Base-by-base conservation (phyloP, 2,113 vertebrate genomes). In the Istiophorus platypterus region DNA sequence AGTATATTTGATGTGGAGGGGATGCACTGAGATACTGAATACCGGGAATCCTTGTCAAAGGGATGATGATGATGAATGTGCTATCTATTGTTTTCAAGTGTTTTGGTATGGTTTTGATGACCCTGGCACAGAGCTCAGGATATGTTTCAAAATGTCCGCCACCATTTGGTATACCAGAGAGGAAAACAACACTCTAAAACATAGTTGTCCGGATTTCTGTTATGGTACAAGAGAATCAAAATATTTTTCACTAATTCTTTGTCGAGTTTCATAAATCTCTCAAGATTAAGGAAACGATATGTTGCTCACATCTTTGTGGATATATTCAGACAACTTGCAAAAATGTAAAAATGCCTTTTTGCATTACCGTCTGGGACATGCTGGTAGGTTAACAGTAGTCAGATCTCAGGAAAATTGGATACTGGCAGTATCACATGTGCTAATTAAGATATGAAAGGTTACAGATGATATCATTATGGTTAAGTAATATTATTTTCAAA, bases 61-160 rank as follows among this genome's bases (percentile, higher is more conserved):
- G 22, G n/a, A n/a, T n/a, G 2, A n/a, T 62, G 7, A 20, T 31
- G 20, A 22, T 41, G 14, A 15, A 20, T 6, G 0, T 41, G 26
- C 10, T 51, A 14, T 61, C n/a, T 51, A 22, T n/a, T 68, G 41
- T 82, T 61, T 59, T 49, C 11, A 37, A 20, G 8, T 85, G 54
- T 54, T 76, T 57, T 73, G 54, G 56, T 2, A 9, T 59, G 15
- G 15, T 56, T 26, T 27, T 3, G 1, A 14, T 0, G 5, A 20
- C 54, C 54, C 67, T 75, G 54, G 12, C 17, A 13, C 2, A 1
- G 37, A 66, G 45, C 13, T 61, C 62, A n/a, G 74, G 74, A 75
- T 68, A 56, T 67, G 27, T 63, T 70, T 14, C 14, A 20, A 26
- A 58, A 24, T n/a, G 47, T 65, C 67, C 31, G 1, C n/a, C 51